Evolutionary conservation across 2,113 vertebrate species (phyloP), one percentile per base, ranked within the genome.

Genomic region (Albula glossodonta): DNA sequence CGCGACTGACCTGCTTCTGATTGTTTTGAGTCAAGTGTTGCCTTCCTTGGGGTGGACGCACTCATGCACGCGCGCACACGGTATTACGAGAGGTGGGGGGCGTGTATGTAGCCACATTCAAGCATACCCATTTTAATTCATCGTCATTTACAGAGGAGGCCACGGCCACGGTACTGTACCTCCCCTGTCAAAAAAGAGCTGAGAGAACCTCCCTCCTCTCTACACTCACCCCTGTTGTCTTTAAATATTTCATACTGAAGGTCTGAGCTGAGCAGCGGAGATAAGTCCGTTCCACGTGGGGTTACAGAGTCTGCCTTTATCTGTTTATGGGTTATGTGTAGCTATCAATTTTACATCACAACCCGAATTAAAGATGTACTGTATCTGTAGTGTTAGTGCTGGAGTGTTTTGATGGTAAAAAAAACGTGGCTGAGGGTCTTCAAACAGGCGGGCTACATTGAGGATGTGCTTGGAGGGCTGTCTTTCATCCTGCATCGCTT

Each of bases 1-100:
- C 88, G 87, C 88, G 48, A 60, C 81, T 93, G 93, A 92, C 92
- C 93, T 81, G 90, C 90, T 94, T 93, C 89, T 88, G 66, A 51
- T 89, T 86, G 86, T 88, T 85, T 78, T 31, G 51, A 66, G 86
- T 88, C 70, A 70, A 88, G 70, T 84, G 82, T 78, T 52, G 19
- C 51, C 57, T n/a, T 51, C 53, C 83, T 41, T 51, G 52, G 80
- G 79, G 81, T 84, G 66, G 57, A 80, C 50, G 31, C 51, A 82
- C 31, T 81, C n/a, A 5, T 81, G 31, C 41, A 1, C 81, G 83
- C 83, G 50, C 77, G 31, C 22, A 10, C 3, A 13, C 1, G 17
- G 77, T 12, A 10, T 25, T 51, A 48, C 12, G 31, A 41, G 31
- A 41, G 31, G 31, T 41, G 31, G 31, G 31, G 19, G 22, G 25